A percentile compares a stretch with the other conserved stretches of the same genome.
Conservation (phyloP, 2,113 vertebrate species). For the Oenanthe melanoleuca region DNA sequence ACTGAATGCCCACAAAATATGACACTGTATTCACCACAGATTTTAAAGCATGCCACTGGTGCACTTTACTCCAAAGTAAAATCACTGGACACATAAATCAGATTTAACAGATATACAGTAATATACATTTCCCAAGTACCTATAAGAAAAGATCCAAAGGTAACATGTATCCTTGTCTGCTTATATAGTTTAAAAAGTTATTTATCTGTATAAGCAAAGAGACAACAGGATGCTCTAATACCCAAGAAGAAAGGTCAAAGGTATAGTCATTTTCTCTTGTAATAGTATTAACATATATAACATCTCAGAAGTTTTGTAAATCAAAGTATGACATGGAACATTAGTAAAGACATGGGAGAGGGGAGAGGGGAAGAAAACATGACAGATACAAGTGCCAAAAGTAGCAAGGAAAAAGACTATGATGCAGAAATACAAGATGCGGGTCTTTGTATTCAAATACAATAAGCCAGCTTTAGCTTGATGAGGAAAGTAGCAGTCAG, state of each 20-base stretch:
- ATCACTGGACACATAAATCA: background rate
- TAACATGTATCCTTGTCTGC: background rate
- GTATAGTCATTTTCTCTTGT: background rate
- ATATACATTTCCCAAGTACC: background rate
- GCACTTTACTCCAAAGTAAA: background rate
- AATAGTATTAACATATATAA: background rate
- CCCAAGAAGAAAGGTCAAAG: background rate
- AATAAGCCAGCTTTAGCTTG: background rate
- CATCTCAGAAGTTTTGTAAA: background rate
- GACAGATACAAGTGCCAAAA: background rate
- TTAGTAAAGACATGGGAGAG: background rate
- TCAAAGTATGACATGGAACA: background rate
- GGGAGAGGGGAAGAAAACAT: fast-evolving
- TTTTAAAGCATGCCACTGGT: background rate
- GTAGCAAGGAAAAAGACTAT: background rate
- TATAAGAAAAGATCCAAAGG: background rate
- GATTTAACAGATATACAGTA: background rate
- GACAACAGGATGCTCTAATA: background rate
- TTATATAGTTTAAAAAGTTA: background rate
- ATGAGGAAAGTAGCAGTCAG: background rate
- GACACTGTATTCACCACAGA: background rate
- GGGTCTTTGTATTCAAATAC: background rate
- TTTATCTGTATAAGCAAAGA: background rate
- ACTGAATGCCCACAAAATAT: background rate
- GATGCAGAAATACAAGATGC: background rate